A percentile compares a stretch with the other conserved stretches of the same genome.
phyloP scores from a whole-genome alignment of 2,113 vertebrate genomes.

The Perognathus longimembris region DNA sequence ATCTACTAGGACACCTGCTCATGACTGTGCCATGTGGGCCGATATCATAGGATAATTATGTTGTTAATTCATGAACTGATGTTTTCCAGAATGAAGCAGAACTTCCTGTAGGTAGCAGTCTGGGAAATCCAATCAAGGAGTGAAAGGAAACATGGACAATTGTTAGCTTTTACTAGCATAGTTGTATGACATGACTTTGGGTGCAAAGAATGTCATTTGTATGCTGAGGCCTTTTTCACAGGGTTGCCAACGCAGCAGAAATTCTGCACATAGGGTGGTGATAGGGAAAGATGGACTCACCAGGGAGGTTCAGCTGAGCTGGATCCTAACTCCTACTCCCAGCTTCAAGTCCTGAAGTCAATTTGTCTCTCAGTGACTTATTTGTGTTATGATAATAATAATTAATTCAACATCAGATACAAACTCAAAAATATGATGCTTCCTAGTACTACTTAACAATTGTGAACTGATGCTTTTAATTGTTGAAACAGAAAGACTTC shows the following conservation, averaged over 20 bases:
- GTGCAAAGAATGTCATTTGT: constrained; percentile 28
- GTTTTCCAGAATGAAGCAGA: constrained; percentile 69
- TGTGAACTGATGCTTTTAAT: background rate
- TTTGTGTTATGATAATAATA: background rate
- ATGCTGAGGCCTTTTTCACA: constrained; percentile 9
- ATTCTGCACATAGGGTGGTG: background rate
- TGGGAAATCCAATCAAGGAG: constrained; percentile 66
- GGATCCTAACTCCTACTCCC: background rate
- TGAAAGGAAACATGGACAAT: constrained; percentile 56
- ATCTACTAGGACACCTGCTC: constrained; percentile 76
- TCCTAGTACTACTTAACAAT: background rate
- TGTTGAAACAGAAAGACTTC: background rate
- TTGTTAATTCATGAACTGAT: constrained; percentile 78
- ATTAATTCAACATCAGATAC: background rate
- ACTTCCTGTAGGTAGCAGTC: constrained; percentile 65
- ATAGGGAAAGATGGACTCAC: background rate
- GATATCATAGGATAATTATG: constrained; percentile 69
- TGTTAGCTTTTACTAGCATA: constrained; percentile 25
- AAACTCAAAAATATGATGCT: background rate
- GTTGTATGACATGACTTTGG: background rate
- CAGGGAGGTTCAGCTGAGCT: background rate
- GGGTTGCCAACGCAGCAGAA: constrained; percentile 17
- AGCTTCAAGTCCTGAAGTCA: background rate
- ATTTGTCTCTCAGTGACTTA: background rate
- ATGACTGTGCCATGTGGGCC: constrained; percentile 39